Evolutionary conservation across 2,888 invertebrate genomes (phyloP).

Genomic region (Embidobia sp.): DNA sequence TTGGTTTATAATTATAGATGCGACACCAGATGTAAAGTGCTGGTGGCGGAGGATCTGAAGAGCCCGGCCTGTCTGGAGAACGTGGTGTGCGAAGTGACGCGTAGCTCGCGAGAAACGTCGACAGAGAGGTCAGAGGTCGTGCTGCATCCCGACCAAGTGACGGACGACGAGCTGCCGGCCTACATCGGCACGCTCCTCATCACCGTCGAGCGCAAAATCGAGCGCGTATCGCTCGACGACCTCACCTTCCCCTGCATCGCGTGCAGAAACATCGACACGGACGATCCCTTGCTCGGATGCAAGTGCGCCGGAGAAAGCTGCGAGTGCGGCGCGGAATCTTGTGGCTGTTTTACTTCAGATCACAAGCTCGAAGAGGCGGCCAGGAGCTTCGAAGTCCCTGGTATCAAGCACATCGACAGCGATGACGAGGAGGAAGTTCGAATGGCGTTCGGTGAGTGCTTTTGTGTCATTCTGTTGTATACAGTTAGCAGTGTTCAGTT

Average conservation of each 20-base stretch:
- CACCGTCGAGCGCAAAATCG: slow-evolving; percentile 87
- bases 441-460: slow-evolving; percentile 81
- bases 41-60: slow-evolving; percentile 75
- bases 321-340: slow-evolving; percentile 73
- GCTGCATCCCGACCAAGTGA: slow-evolving; percentile 73
- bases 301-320: slow-evolving; percentile 78
- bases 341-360: slow-evolving; percentile 71
- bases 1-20: slow-evolving; percentile 65
- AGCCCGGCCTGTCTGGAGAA: slow-evolving; percentile 76
- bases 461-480: not conserved
- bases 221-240: slow-evolving; percentile 86
- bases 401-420: slow-evolving; percentile 88
- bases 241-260: slow-evolving; percentile 85
- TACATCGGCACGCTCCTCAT: slow-evolving; percentile 86
- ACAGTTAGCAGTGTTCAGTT: too few relatives aligned
- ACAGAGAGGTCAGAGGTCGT: slow-evolving; percentile 60
- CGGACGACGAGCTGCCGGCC: slow-evolving; percentile 84
- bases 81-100: slow-evolving; percentile 63
- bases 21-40: slow-evolving; percentile 72
- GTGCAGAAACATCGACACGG: slow-evolving; percentile 79
- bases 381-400: slow-evolving; percentile 86
- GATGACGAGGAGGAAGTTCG: slow-evolving; percentile 85
- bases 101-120: slow-evolving; percentile 57
- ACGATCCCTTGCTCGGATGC: slow-evolving; percentile 79
- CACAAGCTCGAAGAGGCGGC: slow-evolving; percentile 72